Percentiles rank a stretch among this genome's conserved stretches.
phyloP scores from a whole-genome alignment of 1,140 invertebrate genomes.

The Eufriesea mexicana region DNA sequence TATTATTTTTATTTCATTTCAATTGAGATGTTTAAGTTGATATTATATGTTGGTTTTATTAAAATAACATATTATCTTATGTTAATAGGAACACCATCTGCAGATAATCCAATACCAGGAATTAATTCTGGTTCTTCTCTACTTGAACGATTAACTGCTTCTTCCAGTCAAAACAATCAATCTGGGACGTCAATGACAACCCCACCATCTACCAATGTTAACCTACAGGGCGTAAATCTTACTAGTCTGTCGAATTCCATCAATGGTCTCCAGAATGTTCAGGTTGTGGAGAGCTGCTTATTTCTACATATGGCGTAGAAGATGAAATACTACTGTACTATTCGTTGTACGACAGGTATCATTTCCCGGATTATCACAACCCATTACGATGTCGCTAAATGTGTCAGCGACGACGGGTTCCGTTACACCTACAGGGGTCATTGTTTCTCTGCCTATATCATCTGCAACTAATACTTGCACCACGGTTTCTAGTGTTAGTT shows the following conservation, averaged over 20 bases:
- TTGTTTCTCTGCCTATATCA: slow-evolving; percentile 81
- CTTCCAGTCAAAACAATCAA: slow-evolving; percentile 80
- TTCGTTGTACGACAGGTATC: slow-evolving; percentile 85
- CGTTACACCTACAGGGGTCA: slow-evolving; percentile 85
- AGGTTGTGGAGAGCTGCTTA: slow-evolving; percentile 78
- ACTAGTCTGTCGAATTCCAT: slow-evolving; percentile 88
- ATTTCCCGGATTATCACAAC: slow-evolving; percentile 89
- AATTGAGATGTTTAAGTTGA: neutral
- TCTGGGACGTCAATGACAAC: slow-evolving; percentile 83
- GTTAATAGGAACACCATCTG: slow-evolving; percentile 83
- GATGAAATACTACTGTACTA: slow-evolving; percentile 58
- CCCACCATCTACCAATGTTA: slow-evolving; percentile 84
- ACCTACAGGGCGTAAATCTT: slow-evolving; percentile 89
- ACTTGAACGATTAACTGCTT: slow-evolving; percentile 83
- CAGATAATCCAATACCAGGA: slow-evolving; percentile 84
- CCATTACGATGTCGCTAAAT: slow-evolving; percentile 90
- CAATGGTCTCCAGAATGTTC: slow-evolving; percentile 90
- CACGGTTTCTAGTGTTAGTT: slow-evolving; percentile 80
- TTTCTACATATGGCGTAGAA: slow-evolving; percentile 42
- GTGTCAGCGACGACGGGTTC: slow-evolving; percentile 83
- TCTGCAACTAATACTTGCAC: slow-evolving; percentile 81
- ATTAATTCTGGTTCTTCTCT: slow-evolving; percentile 83
- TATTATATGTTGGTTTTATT: neutral
- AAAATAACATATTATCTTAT: neutral
- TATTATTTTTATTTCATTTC: neutral